Conservation (phyloP, 2,888 invertebrate species). For the Aethes cnicana region DNA sequence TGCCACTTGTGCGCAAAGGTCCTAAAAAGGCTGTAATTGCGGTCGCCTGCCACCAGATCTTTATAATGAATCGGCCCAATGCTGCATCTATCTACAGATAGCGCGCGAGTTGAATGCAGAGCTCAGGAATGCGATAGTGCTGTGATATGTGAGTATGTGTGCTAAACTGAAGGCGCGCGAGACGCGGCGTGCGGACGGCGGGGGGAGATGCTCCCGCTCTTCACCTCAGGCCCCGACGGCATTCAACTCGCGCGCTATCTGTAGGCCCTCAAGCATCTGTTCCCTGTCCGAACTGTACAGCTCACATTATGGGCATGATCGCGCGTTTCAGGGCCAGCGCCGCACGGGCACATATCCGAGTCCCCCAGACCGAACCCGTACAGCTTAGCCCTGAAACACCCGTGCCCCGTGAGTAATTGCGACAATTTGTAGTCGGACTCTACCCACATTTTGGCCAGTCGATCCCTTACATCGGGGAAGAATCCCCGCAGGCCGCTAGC, state of each 20-base stretch:
- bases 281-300: constrained; percentile 9
- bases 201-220: too few species aligned
- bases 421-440: constrained; percentile 16
- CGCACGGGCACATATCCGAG: constrained; percentile 19
- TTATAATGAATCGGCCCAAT: constrained; percentile 10
- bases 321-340: constrained; percentile 5
- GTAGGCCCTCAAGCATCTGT: neutral
- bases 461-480: constrained; percentile 35
- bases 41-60: constrained; percentile 5
- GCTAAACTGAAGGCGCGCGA: too few species aligned
- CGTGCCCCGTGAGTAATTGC: constrained; percentile 25
- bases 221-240: too few species aligned
- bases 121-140: too few species aligned
- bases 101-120: too few species aligned
- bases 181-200: too few species aligned
- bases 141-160: too few species aligned
- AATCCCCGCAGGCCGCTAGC: constrained; percentile 34
- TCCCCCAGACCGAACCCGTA: constrained; percentile 12
- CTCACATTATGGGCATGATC: constrained; percentile 26
- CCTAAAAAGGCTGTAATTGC: neutral
- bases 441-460: neutral
- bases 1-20: constrained; percentile 18
- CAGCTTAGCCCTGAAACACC: constrained; percentile 10
- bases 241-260: too few species aligned
- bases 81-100: neutral